A percentile compares a stretch with the other conserved stretches of the same genome.
Conservation (phyloP, 2,888 invertebrate species). For the Epinotia demarniana region DNA sequence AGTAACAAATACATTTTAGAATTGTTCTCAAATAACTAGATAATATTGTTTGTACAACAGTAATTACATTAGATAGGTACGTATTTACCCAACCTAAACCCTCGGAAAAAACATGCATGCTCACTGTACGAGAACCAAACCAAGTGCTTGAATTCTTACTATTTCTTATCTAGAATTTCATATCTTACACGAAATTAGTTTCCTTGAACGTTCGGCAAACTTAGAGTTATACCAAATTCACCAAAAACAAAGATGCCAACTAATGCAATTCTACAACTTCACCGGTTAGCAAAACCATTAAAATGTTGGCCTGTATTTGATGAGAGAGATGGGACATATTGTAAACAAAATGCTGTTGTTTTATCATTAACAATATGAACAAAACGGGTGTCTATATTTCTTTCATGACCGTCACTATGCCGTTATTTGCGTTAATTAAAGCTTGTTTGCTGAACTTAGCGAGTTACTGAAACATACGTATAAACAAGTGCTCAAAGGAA, state of each 20-base stretch:
- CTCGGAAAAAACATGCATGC: no score
- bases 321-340: background rate
- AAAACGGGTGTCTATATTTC: constrained; percentile 29
- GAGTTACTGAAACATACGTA: constrained; percentile 24
- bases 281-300: background rate
- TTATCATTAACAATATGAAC: constrained; percentile 30
- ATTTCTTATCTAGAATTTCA: no score
- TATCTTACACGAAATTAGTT: no score
- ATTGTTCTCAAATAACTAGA: no score
- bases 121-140: no score
- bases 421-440: constrained; percentile 39
- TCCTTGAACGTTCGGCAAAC: no score
- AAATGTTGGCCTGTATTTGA: background rate
- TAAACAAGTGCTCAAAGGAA: constrained; percentile 3
- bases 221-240: no score
- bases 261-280: background rate
- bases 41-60: no score
- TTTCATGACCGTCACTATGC: constrained; percentile 36
- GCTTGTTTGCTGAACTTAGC: constrained; percentile 35
- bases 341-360: constrained; percentile 31
- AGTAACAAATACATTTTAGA: no score
- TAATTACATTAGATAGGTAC: no score
- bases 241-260: background rate
- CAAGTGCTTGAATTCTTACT: no score
- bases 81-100: no score